A percentile compares a stretch with the other conserved stretches of the same genome.
phyloP scores from a whole-genome alignment of 23 tunicate species.

The Halocynthia aurantium region DNA sequence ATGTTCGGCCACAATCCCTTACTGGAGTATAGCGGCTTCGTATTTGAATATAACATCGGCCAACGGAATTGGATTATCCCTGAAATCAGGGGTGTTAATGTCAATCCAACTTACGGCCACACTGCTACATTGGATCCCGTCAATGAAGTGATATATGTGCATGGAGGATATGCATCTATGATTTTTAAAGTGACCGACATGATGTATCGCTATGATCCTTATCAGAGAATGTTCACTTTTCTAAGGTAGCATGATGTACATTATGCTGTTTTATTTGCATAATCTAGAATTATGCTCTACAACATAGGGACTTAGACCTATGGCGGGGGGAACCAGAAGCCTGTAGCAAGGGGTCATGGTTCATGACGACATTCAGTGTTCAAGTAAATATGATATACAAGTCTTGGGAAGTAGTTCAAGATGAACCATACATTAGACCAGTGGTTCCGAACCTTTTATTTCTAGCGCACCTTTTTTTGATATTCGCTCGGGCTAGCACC shows the following conservation, averaged over 20 bases:
- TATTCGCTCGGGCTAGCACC: too few relatives aligned
- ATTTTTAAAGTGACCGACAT: constrained; percentile 1
- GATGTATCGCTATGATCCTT: constrained; percentile 30
- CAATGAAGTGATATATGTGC: constrained; percentile 29
- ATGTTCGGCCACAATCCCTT: constrained; percentile 72
- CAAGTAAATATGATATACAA: too few relatives aligned
- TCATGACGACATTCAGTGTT: too few relatives aligned
- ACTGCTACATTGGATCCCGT: constrained; percentile 41
- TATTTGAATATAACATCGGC: constrained; percentile 39
- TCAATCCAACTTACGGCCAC: constrained; percentile 42
- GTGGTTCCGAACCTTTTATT: too few relatives aligned
- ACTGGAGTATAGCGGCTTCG: constrained; percentile 33
- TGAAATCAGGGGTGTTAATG: neutral
- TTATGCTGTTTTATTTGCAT: neutral
- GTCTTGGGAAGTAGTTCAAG: too few relatives aligned
- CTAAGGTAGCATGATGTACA: constrained; percentile 13
- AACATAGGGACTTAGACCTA: too few relatives aligned
- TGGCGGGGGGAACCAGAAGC: too few relatives aligned
- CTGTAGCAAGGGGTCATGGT: too few relatives aligned
- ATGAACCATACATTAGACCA: too few relatives aligned
- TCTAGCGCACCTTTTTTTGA: too few relatives aligned
- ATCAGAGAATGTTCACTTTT: constrained; percentile 9
- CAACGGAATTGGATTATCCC: constrained; percentile 31
- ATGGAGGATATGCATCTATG: constrained; percentile 45
- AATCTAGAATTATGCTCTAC: too few relatives aligned